Conservation (phyloP, 1,140 invertebrate genomes). For the Nomia melanderi region DNA sequence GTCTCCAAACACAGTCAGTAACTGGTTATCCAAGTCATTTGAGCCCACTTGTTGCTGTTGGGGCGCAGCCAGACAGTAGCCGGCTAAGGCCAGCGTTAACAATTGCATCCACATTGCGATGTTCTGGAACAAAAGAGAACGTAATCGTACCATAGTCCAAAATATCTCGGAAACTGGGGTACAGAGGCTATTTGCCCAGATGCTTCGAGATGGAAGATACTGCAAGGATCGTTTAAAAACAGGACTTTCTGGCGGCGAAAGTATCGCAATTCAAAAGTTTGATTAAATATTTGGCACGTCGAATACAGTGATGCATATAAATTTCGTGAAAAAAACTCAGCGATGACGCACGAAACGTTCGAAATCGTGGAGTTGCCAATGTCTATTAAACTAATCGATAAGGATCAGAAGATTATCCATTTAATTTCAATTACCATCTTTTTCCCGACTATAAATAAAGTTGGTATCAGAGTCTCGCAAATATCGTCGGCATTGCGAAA, state of each 20-base stretch:
- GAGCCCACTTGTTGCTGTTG: slow-evolving; percentile 5
- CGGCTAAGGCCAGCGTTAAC: slow-evolving; percentile 12
- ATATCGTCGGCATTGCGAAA: not conserved
- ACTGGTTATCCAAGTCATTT: slow-evolving; percentile 6
- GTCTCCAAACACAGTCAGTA: not conserved
- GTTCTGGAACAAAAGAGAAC: not conserved
- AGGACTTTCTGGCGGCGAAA: too few species aligned
- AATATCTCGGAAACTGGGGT: too few species aligned
- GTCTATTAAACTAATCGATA: too few species aligned
- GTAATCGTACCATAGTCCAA: too few species aligned
- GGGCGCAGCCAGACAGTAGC: slow-evolving; percentile 12
- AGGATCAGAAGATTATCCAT: not conserved
- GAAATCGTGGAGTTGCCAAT: too few species aligned
- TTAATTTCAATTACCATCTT: not conserved
- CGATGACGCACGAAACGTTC: not conserved
- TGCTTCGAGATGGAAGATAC: not conserved
- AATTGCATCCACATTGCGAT: slow-evolving; percentile 33
- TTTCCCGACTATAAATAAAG: slow-evolving; percentile 47
- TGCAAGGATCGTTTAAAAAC: not conserved
- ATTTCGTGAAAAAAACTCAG: too few species aligned
- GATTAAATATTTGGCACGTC: too few species aligned
- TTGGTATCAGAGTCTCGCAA: slow-evolving; percentile 17
- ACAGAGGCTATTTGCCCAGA: too few species aligned
- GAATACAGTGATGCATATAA: too few species aligned
- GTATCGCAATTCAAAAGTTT: too few species aligned